Evolutionary conservation across 2,797 vertebrate genomes (phyloP), one percentile per base, ranked within the genome.

Genomic region (Triplophysa yarkandensis): DNA sequence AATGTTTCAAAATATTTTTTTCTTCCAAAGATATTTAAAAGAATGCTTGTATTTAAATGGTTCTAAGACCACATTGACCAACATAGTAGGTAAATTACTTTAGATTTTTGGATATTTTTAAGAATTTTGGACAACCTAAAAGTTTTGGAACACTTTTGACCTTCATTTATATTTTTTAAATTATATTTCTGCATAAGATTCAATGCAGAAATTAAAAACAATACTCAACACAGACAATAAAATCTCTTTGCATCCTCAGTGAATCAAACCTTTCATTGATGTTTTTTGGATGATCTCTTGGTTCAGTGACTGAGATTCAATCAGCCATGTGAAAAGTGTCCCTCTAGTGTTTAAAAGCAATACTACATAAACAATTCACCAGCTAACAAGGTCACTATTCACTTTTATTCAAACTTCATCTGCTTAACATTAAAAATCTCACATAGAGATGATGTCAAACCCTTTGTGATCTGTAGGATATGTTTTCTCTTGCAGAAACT

Each of bases 271-370:
- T 8, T 46, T n/a, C 2, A 17, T 44, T 46, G 44, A 8, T 1
- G 44, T 43, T 17, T 4, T 25, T 5, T 19, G 27, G 32, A 66
- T 41, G 57, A 28, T 28, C 48, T 21, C 4, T 36, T 57, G 1
- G 14, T 52, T 16, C 57, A 68, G 28, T 50, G 21, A 61, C 30
- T 44, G 61, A 50, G 14, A 44, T 19, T 9, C 44, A 39, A 57
- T 43, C 41, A 60, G 62, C 66, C 43, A 21, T 69, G 76, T 57
- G 72, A 48, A 73, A 80, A 78, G 48, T 44, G 64, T 7, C 80
- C 84, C 81, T 79, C 83, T 82, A 61, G 81, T 82, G 84, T 61
- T 73, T 34, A 14, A 44, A 55, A 10, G 43, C 5, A 27, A 75
- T 50, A 83, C 60, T 83, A 69, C 81, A 79, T 19, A 19, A 23